These are phyloP conservation scores for Rhinolophus sinicus DNA, from an alignment of 2,113 vertebrate genomes.

Conservation along the genomic window DNA sequence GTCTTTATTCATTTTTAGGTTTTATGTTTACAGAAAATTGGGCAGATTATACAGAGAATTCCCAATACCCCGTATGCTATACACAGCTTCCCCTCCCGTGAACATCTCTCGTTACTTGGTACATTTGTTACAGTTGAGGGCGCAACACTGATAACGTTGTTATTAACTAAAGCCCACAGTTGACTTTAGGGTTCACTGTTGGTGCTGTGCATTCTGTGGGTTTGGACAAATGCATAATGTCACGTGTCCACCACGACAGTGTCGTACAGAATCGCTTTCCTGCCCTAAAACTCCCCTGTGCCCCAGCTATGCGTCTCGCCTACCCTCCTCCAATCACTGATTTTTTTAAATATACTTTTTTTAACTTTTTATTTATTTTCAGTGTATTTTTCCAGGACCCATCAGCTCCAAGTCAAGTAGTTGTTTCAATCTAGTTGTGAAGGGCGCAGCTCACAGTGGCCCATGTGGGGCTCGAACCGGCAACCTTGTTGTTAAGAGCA, in stretches of 20 bases:
- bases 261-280: not conserved
- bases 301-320: fast-evolving
- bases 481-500: too few species aligned
- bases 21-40: not conserved
- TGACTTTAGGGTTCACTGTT: fast-evolving
- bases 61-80: fast-evolving
- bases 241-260: fast-evolving
- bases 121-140: not conserved
- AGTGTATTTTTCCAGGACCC: too few species aligned
- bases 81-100: fast-evolving
- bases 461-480: too few species aligned
- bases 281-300: fast-evolving
- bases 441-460: too few species aligned
- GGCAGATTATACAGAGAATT: not conserved
- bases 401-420: too few species aligned
- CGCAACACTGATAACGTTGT: fast-evolving
- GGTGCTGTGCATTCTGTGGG: fast-evolving
- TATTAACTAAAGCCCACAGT: fast-evolving
- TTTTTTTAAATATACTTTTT: too few species aligned
- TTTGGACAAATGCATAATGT: not conserved
- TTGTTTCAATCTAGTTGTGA: too few species aligned
- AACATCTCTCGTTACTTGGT: fast-evolving
- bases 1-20: not conserved
- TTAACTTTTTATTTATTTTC: too few species aligned
- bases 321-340: not conserved